A percentile compares a stretch with the other conserved stretches of the same genome.
phyloP scores from a whole-genome alignment of 2,888 invertebrate genomes.

The Scaeva pyrastri region DNA sequence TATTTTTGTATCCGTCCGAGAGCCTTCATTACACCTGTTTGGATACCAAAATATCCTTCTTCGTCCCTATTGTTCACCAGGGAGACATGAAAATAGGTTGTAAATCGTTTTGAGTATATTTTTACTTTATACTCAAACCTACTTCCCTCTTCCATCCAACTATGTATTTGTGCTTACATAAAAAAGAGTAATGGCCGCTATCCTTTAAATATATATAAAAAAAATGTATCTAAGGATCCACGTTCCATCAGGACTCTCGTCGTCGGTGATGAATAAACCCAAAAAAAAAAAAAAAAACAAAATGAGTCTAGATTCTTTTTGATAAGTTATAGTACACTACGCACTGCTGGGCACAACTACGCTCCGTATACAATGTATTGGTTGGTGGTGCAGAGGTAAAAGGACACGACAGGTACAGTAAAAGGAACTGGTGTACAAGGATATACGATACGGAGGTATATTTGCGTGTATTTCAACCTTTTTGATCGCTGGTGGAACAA shows the following conservation, averaged over 20 bases:
- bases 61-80: conserved; percentile 7
- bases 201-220: neutral
- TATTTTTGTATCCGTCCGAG: conserved; percentile 3
- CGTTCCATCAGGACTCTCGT: no score
- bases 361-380: conserved; percentile 6
- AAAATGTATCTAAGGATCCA: conserved; percentile 12
- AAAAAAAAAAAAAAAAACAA: neutral
- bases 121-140: no score
- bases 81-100: conserved; percentile 59
- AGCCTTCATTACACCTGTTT: conserved; percentile 66
- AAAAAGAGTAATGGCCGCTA: conserved; percentile 3
- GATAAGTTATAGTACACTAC: conserved; percentile 37
- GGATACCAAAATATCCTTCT: conserved; percentile 26
- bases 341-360: conserved; percentile 49
- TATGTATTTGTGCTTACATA: conserved; percentile 17
- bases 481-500: conserved; percentile 33
- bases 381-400: neutral
- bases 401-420: no score
- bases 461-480: conserved; percentile 19
- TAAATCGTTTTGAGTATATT: conserved; percentile 50
- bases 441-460: neutral
- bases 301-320: conserved; percentile 17
- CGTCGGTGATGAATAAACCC: no score
- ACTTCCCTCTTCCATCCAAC: conserved; percentile 12
- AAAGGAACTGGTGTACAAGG: no score